phyloP scores from a whole-genome alignment of 35 echinoderm and acorn worm species.

The Patiria miniata region DNA sequence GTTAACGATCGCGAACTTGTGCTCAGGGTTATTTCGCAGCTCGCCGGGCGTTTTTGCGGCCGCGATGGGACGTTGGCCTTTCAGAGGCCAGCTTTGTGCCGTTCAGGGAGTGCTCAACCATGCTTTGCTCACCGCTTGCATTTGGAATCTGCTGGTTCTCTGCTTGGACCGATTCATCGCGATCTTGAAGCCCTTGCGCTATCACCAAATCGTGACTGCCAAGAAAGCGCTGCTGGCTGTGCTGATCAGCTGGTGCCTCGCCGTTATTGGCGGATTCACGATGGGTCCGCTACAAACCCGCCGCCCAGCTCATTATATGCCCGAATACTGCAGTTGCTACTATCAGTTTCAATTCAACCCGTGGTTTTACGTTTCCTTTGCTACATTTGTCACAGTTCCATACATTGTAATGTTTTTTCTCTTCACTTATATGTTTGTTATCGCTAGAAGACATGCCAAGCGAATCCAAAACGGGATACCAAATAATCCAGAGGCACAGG shows the following conservation, averaged over 20 bases:
- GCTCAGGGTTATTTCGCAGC: neutral
- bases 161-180: neutral
- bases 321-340: neutral
- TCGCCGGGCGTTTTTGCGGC: neutral
- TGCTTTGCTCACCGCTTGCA: neutral
- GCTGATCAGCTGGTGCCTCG: neutral
- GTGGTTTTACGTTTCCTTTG: too few species aligned
- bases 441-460: neutral
- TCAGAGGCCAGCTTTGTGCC: neutral
- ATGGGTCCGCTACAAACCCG: neutral
- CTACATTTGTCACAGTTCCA: too few species aligned
- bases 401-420: neutral
- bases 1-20: neutral
- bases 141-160: neutral
- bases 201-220: neutral
- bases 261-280: neutral
- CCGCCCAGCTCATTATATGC: neutral
- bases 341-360: neutral
- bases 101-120: neutral
- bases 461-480: neutral
- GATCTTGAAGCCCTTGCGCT: neutral
- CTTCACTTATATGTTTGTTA: neutral
- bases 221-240: neutral
- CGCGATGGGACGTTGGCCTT: neutral
- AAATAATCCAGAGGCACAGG: neutral